Evolutionary conservation across 2,797 vertebrate genomes (phyloP).

Genomic region (Potorous gilbertii): DNA sequence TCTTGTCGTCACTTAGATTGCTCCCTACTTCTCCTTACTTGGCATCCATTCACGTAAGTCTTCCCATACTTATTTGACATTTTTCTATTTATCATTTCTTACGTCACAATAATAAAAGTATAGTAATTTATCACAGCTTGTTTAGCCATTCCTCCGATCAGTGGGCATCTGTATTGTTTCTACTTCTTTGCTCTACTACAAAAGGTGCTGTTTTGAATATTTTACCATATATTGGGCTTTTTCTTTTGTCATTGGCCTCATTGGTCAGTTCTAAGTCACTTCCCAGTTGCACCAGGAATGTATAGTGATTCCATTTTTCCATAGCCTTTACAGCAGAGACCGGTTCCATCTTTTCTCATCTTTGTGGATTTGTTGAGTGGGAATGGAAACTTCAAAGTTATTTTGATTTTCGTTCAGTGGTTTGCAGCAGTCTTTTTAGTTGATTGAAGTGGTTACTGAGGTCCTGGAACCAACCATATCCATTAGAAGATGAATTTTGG

Average conservation of each 20-base stretch:
- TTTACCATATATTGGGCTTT: background rate
- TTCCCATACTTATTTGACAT: background rate
- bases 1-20: background rate
- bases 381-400: background rate
- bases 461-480: background rate
- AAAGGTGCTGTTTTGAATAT: background rate
- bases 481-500: background rate
- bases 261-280: background rate
- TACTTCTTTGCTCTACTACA: background rate
- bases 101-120: background rate
- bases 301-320: background rate
- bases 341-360: background rate
- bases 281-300: background rate
- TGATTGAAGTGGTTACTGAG: background rate
- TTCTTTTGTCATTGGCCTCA: background rate
- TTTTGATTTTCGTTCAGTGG: background rate
- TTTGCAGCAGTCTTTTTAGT: background rate
- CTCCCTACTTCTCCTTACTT: background rate
- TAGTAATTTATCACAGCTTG: background rate
- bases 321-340: background rate
- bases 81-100: background rate
- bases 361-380: background rate
- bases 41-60: background rate
- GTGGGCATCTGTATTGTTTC: background rate
- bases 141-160: background rate